These are phyloP conservation scores for Aspidoscelis tigris DNA, from an alignment of 2,113 vertebrate species.

Conservation along the genomic window DNA sequence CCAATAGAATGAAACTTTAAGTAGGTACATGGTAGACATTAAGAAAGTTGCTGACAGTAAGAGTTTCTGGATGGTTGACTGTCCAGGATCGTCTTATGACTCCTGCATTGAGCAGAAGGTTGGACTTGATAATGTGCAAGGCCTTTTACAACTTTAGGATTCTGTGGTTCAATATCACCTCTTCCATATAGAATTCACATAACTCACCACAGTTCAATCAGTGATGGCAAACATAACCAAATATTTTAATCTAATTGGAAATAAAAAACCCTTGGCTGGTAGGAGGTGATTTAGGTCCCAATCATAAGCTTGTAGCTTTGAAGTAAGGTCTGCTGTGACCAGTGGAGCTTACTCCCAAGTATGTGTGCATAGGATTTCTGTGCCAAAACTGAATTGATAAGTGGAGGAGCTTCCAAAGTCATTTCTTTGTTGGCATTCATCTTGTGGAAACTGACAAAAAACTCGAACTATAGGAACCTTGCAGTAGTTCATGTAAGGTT, in stretches of 20 bases:
- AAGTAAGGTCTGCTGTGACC: background rate
- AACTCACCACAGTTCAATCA: constrained; percentile 61
- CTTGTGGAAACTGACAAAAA: background rate
- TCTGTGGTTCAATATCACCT: constrained; percentile 56
- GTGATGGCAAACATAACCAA: constrained; percentile 1
- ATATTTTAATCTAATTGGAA: constrained; percentile 10
- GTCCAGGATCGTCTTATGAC: no score
- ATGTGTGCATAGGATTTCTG: background rate
- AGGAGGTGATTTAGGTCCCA: background rate
- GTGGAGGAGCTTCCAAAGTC: background rate
- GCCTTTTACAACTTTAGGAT: no score
- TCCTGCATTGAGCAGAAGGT: no score
- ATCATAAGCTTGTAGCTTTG: background rate
- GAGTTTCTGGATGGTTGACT: no score
- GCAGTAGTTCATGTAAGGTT: no score
- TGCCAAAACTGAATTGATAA: background rate
- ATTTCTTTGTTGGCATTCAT: background rate
- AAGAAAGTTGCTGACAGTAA: no score
- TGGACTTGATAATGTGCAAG: no score
- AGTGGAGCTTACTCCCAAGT: background rate
- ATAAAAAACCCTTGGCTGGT: background rate
- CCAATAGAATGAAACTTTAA: no score
- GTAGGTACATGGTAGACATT: no score
- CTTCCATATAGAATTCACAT: constrained; percentile 61
- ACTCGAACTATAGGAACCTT: background rate